These are phyloP conservation scores for Scaptomyza caliginosa DNA, from an alignment of 2,888 invertebrate genomes.

Conservation along the genomic window DNA sequence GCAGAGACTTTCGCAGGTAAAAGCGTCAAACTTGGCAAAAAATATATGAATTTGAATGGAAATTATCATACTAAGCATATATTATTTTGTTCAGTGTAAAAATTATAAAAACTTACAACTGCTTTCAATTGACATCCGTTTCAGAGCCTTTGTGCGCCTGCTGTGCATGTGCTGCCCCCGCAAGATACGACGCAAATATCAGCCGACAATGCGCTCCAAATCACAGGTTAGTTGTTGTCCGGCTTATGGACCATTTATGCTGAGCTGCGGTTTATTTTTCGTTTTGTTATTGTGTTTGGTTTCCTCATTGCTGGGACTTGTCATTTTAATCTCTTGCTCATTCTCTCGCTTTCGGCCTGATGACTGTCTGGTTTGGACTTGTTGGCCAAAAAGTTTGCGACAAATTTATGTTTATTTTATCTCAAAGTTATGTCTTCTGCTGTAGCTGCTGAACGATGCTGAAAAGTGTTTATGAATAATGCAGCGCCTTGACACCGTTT, in stretches of 20 bases:
- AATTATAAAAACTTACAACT: neutral
- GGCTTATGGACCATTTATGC: slow-evolving; percentile 13
- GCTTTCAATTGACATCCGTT: slow-evolving; percentile 77
- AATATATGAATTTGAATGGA: neutral
- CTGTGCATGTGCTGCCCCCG: slow-evolving; percentile 95
- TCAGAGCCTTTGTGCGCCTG: slow-evolving; percentile 96
- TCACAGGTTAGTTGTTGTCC: slow-evolving; percentile 88
- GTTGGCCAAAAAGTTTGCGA: slow-evolving; percentile 19
- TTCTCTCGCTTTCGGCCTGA: slow-evolving; percentile 10
- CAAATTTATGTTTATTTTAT: slow-evolving; percentile 32
- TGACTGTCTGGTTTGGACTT: slow-evolving; percentile 12
- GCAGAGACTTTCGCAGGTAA: slow-evolving; percentile 96
- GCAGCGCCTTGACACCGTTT: slow-evolving; percentile 25
- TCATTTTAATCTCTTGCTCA: slow-evolving; percentile 1
- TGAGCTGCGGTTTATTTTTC: slow-evolving; percentile 23
- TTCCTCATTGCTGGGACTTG: slow-evolving; percentile 33
- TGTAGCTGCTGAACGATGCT: slow-evolving; percentile 27
- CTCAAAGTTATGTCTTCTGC: slow-evolving; percentile 27
- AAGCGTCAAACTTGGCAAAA: neutral
- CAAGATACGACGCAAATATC: slow-evolving; percentile 91
- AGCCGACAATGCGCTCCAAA: slow-evolving; percentile 93
- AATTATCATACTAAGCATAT: neutral
- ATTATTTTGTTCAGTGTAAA: neutral
- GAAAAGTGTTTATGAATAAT: slow-evolving; percentile 60
- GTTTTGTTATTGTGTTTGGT: neutral